Conservation (phyloP, 2,797 vertebrate species). For the Bucorvus abyssinicus region DNA sequence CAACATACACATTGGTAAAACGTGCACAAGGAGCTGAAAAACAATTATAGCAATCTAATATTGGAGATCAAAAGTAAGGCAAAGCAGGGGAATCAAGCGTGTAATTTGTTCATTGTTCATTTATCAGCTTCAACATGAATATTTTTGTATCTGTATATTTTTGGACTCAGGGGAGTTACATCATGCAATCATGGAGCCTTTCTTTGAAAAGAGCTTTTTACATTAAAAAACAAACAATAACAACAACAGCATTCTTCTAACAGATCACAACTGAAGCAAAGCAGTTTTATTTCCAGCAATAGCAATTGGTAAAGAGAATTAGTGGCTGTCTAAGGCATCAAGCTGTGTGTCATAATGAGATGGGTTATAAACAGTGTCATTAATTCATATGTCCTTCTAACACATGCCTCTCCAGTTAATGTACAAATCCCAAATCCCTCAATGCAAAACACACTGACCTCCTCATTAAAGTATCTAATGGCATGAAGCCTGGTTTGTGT, state of each 20-base stretch:
- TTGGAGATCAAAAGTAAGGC: constrained; percentile 40
- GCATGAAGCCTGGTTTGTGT: neutral
- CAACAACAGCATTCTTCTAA: constrained; percentile 1
- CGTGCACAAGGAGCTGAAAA: neutral
- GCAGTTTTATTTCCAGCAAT: constrained; percentile 60
- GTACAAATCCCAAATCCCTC: constrained; percentile 16
- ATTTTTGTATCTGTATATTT: neutral
- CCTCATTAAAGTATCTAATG: neutral
- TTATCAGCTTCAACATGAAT: constrained; percentile 13
- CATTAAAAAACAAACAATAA: constrained; percentile 8
- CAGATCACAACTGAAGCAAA: constrained; percentile 41
- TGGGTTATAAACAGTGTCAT: constrained; percentile 77
- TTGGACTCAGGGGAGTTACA: neutral
- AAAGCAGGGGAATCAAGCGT: constrained; percentile 16
- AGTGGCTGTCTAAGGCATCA: constrained; percentile 67
- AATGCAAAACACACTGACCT: neutral
- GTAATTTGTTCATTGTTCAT: constrained; percentile 53
- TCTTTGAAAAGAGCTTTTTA: constrained; percentile 37
- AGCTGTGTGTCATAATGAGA: constrained; percentile 75
- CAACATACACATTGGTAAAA: neutral
- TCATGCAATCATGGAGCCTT: neutral
- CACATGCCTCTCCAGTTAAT: constrained; percentile 51
- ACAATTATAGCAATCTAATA: constrained; percentile 32
- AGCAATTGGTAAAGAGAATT: constrained; percentile 72
- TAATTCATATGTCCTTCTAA: constrained; percentile 72